Base-by-base conservation (phyloP, 2,888 invertebrate genomes). In the Cephus rjabovi region DNA sequence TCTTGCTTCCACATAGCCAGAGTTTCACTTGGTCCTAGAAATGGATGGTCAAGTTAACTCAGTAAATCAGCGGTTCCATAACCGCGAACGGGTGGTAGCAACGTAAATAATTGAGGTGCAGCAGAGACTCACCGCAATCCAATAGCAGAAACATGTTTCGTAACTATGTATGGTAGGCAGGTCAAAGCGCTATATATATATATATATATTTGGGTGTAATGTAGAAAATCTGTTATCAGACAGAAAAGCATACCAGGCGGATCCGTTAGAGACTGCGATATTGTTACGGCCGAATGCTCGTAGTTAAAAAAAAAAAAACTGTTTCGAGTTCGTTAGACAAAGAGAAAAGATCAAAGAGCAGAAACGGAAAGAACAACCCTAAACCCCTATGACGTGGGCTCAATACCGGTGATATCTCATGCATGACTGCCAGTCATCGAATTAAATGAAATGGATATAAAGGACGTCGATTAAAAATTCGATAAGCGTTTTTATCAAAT, bases 21-120 rank as follows among this genome's bases (percentile, higher is more conserved):
- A 86, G 84, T 85, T 86, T 81, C 81, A 82, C 79, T 78, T 76
- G 75, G 75, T 76, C 76, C 79, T 74, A 76, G 79, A 81, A 79
- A 82, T 79, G 79, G 77, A 81, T 76, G 83, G 77, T 56, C 79
- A 78, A 81, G 83, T 78, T 80, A 83, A 84, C 80, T 82, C 83
- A 82, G 81, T 86, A 85, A 86, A 86, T 86, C 86, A 85, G 83
- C 75, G 82, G 81, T 85, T 84, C 82, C 82, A 85, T 85, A 84
- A 85, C 83, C 77, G 83, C 81, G 80, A 85, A 83, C 81, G 78
- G 80, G 74, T 79, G 80, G 77, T 81, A 77, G 79, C 76, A 37
- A 77, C 79, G 84, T 83, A 84, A 83, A 86, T 84, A 86, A 86
- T 78, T 79, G 83, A 79, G 79, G 76, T 75, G 77, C 78, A 78